phyloP scores from a whole-genome alignment of 64 coral and sea anemone species.

The Acropora tenuis region DNA sequence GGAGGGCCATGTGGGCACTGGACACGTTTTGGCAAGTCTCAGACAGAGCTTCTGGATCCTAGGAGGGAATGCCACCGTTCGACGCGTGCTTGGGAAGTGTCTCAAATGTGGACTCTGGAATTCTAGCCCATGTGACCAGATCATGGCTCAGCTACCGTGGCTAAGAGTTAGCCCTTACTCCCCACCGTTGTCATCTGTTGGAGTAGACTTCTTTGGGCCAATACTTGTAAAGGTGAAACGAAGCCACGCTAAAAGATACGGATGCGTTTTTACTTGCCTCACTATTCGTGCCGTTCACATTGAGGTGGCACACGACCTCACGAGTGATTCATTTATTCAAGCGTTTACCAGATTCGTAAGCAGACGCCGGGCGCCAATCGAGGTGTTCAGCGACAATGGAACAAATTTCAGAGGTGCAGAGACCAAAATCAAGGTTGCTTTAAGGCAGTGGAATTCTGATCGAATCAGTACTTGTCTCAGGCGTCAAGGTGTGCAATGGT shows the following conservation, averaged over 20 bases:
- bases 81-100: not conserved
- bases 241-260: conserved; percentile 28
- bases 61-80: not conserved
- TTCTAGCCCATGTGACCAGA: not conserved
- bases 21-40: not conserved
- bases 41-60: not conserved
- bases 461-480: not conserved
- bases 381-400: conserved; percentile 60
- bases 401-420: conserved; percentile 75
- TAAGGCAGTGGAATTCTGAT: conserved; percentile 15
- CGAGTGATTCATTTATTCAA: conserved; percentile 38
- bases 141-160: not conserved
- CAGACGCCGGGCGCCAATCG: conserved; percentile 5
- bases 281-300: not conserved
- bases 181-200: not conserved
- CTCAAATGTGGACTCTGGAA: not conserved
- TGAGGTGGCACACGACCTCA: conserved; percentile 35
- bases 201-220: conserved; percentile 27
- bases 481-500: conserved; percentile 21
- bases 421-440: not conserved
- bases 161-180: not conserved
- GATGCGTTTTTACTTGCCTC: conserved; percentile 58
- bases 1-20: not conserved
- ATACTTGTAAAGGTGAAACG: conserved; percentile 8
- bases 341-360: conserved; percentile 34